These are phyloP conservation scores for Dipodomys merriami DNA, from an alignment of 2,113 vertebrate species.

Conservation along the genomic window DNA sequence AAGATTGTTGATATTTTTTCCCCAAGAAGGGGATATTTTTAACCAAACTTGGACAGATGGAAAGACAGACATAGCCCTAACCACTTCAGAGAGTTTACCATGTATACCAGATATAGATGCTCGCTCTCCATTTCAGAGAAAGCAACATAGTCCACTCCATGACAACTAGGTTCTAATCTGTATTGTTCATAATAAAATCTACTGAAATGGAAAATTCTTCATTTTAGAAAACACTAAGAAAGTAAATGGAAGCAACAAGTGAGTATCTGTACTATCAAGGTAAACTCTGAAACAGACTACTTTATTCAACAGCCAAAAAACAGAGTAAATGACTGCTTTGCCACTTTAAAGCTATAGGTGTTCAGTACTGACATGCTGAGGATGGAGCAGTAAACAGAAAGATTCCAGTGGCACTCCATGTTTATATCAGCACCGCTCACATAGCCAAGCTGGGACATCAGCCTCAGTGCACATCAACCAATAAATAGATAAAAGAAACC, in stretches of 20 bases:
- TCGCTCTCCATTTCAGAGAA: neutral
- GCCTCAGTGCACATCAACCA: too few relatives aligned
- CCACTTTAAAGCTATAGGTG: too few relatives aligned
- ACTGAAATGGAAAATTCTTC: neutral
- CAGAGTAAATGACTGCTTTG: neutral
- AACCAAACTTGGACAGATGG: too few relatives aligned
- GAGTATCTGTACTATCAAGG: neutral
- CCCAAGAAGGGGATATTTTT: neutral
- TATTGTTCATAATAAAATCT: too few relatives aligned
- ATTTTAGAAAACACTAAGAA: neutral
- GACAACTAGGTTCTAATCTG: neutral
- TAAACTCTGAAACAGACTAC: neutral
- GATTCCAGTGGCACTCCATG: neutral
- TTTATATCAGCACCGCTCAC: too few relatives aligned
- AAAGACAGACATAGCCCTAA: too few relatives aligned
- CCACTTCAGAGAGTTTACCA: too few relatives aligned
- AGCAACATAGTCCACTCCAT: neutral
- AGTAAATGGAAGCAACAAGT: neutral
- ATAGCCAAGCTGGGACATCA: too few relatives aligned
- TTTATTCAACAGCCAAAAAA: neutral
- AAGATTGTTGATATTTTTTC: neutral
- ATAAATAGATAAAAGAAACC: too few relatives aligned
- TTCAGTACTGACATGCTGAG: neutral
- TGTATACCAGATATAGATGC: too few relatives aligned
- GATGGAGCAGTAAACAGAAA: neutral